Evolutionary conservation across 2,888 invertebrate genomes (phyloP), one percentile per base, ranked within the genome.

Genomic region (Pristionchus arcanus): DNA sequence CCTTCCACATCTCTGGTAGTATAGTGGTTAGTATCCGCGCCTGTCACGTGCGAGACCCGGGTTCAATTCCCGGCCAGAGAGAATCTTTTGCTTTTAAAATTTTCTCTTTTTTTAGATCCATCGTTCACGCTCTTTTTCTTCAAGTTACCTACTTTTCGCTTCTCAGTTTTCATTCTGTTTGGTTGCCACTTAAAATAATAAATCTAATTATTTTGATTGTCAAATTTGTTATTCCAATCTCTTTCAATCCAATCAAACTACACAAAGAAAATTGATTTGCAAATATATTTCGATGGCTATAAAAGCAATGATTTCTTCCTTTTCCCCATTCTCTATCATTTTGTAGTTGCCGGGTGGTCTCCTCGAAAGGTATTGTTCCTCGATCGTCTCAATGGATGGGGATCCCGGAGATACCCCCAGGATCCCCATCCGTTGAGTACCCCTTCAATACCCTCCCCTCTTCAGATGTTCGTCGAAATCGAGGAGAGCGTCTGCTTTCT

Each of bases 41-140:
- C 92, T 92, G 92, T 92, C 92, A 92, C 92, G 90, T 92, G 92
- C 92, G 92, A 92, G 92, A 92, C 92, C 92, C 92, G 92, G 91
- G 92, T 92, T 92, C 92, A 91, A 92, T 92, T 92, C 92, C 92
- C 92, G 92, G 92, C 91, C 92, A 90, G 92, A 93, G 92, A 92
- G 91, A 81, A 88, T 31, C 55, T 89, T 77, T 89, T 89, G 87
- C 49, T 77, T n/a, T 7, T 34, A 9, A 7, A 1, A 31, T 74
- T 42, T 16, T 21, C 42, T 74, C 37, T 25, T 42, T 42, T 42
- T 25, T 42, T 13, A 3, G 15, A 9, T 25, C 74, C 42, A 42
- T 21, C 63, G 63, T n/a, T 25, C n/a, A 25, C n/a, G n/a, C 25
- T n/a, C n/a, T 63, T 25, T 1, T 16, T 4, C 0, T 55, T 55